phyloP scores from a whole-genome alignment of 2,797 vertebrate species.

The Pseudocheirus occidentalis region DNA sequence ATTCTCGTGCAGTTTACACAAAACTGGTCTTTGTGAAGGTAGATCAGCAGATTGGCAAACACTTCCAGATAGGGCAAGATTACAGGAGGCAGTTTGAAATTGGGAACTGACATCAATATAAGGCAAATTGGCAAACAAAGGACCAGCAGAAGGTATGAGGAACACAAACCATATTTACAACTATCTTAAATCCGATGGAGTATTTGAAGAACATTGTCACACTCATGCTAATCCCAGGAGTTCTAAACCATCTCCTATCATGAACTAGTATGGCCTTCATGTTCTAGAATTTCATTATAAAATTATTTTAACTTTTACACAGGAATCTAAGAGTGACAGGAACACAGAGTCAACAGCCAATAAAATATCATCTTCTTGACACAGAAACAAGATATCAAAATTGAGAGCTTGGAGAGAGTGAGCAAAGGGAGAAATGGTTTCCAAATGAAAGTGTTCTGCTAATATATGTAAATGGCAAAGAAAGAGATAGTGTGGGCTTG shows the following conservation, averaged over 20 bases:
- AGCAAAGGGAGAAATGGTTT: neutral
- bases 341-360: neutral
- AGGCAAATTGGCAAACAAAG: neutral
- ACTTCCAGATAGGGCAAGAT: neutral
- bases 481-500: neutral
- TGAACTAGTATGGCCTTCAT: accelerated
- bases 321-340: neutral
- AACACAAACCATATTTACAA: neutral
- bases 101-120: slow-evolving; percentile 32
- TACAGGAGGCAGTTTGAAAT: neutral
- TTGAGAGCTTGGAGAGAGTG: neutral
- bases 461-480: neutral
- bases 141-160: neutral
- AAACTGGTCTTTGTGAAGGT: slow-evolving; percentile 12
- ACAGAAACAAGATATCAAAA: neutral
- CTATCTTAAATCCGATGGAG: neutral
- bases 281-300: neutral
- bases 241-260: neutral
- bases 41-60: neutral
- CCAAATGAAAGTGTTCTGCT: neutral
- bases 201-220: neutral
- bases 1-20: slow-evolving; percentile 22
- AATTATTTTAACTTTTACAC: neutral
- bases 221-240: too few relatives aligned
- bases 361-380: neutral